Conservation (phyloP, 2,113 vertebrate species). For the Lipophrys pholis region DNA sequence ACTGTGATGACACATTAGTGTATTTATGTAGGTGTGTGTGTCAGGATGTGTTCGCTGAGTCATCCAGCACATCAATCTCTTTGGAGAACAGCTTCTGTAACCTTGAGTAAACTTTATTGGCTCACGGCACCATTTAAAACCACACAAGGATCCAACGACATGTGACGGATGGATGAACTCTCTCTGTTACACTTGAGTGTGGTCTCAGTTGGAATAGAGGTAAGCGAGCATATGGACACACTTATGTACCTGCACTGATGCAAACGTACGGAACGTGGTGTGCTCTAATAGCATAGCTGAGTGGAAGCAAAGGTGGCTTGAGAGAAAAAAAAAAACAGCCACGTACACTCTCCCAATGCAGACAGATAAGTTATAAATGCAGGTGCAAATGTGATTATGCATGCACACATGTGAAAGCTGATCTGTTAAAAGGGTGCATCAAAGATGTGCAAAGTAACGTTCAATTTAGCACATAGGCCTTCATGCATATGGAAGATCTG, state of each 20-base stretch:
- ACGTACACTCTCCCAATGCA: no score
- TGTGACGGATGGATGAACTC: constrained; percentile 46
- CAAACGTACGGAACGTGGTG: not conserved
- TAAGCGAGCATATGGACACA: not conserved
- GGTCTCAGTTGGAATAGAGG: not conserved
- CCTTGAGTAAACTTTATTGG: constrained; percentile 69
- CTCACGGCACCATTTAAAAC: constrained; percentile 39
- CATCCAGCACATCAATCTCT: constrained; percentile 65
- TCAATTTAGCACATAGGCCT: no score
- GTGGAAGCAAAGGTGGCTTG: not conserved
- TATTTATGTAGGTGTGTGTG: constrained; percentile 5
- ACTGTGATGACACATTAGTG: constrained; percentile 10
- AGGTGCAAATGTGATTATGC: no score
- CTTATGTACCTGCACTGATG: not conserved
- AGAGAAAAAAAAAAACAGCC: not conserved
- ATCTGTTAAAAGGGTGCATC: no score
- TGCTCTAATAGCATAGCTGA: not conserved
- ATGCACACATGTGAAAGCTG: no score
- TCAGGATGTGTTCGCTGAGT: constrained; percentile 47
- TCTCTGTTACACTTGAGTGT: constrained; percentile 25
- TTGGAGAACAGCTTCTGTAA: constrained; percentile 69
- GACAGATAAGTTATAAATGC: no score
- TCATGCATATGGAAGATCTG: no score
- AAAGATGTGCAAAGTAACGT: no score
- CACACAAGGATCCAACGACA: constrained; percentile 37